Conservation (phyloP, 2,113 vertebrate species). For the Excalfactoria chinensis region DNA sequence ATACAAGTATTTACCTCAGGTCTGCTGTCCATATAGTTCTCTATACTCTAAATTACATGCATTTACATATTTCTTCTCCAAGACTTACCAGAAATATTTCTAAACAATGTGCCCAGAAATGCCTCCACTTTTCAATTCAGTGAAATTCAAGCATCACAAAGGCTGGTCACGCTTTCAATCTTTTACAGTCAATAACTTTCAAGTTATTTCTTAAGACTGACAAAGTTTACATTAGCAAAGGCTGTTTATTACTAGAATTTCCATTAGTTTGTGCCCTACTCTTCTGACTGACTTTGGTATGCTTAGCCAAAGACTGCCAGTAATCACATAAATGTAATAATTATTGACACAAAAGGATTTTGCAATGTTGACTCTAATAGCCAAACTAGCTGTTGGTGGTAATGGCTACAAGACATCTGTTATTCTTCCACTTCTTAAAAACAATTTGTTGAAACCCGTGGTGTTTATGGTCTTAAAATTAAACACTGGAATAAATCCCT, state of each 20-base stretch:
- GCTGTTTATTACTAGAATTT: constrained; percentile 14
- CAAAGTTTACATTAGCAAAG: neutral
- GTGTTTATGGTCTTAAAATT: constrained; percentile 29
- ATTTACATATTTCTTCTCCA: neutral
- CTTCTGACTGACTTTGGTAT: neutral
- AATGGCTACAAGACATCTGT: constrained; percentile 3
- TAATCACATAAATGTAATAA: constrained; percentile 51
- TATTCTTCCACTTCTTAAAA: constrained; percentile 42
- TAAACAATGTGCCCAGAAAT: neutral
- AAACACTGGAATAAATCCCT: constrained; percentile 40
- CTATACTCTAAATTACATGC: neutral
- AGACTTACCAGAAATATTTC: neutral
- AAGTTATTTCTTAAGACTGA: neutral
- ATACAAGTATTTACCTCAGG: neutral
- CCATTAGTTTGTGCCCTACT: neutral
- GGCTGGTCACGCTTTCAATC: neutral
- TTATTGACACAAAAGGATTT: constrained; percentile 51
- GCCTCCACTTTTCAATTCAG: neutral
- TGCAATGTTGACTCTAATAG: neutral
- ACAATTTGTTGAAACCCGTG: constrained; percentile 27
- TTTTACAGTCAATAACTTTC: neutral
- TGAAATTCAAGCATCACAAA: neutral
- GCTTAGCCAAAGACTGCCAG: neutral
- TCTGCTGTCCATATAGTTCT: neutral
- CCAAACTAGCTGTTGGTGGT: constrained; percentile 21